phyloP scores from a whole-genome alignment of 2,113 vertebrate species.

The Channa maculata region DNA sequence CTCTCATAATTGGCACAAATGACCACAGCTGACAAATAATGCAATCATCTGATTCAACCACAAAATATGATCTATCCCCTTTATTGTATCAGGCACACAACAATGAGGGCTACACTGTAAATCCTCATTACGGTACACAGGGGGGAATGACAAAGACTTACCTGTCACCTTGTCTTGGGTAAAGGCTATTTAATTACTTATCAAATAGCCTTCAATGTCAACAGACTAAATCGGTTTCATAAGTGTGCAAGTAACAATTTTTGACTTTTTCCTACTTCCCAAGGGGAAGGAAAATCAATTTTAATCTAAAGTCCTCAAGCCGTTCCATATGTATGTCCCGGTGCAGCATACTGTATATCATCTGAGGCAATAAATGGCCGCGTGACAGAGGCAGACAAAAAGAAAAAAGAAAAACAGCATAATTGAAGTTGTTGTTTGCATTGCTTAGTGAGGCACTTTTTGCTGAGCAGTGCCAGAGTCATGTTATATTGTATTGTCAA shows the following conservation, averaged over 20 bases:
- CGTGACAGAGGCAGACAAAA: constrained; percentile 56
- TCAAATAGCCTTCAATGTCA: constrained; percentile 97
- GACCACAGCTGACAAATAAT: constrained; percentile 52
- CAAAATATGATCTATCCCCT: constrained; percentile 62
- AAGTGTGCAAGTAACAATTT: constrained; percentile 97
- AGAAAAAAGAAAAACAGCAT: constrained; percentile 33
- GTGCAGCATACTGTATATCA: constrained; percentile 88
- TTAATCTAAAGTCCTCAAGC: constrained; percentile 94
- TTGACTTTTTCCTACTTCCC: constrained; percentile 91
- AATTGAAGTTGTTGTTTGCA: constrained; percentile 83
- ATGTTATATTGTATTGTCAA: constrained; percentile 80
- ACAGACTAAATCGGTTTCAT: constrained; percentile 96
- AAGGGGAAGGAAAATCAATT: constrained; percentile 97
- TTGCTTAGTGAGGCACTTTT: constrained; percentile 80
- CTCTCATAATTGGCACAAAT: constrained; percentile 70
- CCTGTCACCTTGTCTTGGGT: constrained; percentile 95
- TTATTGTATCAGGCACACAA: constrained; percentile 50
- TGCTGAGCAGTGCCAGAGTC: constrained; percentile 70
- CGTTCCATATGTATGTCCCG: constrained; percentile 89
- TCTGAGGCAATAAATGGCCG: constrained; percentile 88
- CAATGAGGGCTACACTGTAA: constrained; percentile 60
- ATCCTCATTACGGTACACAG: constrained; percentile 89
- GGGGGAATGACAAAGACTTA: constrained; percentile 86
- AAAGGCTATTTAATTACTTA: constrained; percentile 98
- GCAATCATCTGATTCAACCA: constrained; percentile 18